phyloP scores from a whole-genome alignment of 2,888 invertebrate species.

The Stenichneumon culpator region DNA sequence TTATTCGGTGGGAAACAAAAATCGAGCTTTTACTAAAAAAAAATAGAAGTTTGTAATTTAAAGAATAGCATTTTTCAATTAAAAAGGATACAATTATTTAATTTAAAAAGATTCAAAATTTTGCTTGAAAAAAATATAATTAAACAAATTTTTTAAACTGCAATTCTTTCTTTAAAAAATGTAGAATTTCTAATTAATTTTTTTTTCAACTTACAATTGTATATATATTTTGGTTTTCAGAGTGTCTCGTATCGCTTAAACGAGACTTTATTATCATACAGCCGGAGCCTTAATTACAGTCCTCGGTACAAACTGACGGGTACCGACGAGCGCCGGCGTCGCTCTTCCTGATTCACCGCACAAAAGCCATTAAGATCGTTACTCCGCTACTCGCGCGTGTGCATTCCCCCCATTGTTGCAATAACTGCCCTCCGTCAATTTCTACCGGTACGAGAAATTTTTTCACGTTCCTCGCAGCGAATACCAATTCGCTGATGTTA shows the following conservation, averaged over 20 bases:
- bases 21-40: too few species aligned
- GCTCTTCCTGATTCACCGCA: constrained; percentile 33
- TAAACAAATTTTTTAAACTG: neutral
- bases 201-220: neutral
- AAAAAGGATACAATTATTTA: too few species aligned
- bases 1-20: too few species aligned
- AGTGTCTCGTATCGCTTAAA: constrained; percentile 3
- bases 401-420: neutral
- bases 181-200: too few species aligned
- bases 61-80: too few species aligned
- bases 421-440: neutral
- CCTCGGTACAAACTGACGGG: constrained; percentile 34
- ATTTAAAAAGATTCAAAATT: too few species aligned
- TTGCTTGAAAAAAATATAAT: too few species aligned
- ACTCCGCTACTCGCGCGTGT: neutral
- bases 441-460: constrained; percentile 7
- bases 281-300: constrained; percentile 28
- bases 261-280: constrained; percentile 6
- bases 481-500: neutral
- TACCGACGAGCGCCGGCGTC: constrained; percentile 44
- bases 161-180: neutral
- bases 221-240: neutral
- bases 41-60: too few species aligned
- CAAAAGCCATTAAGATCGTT: constrained; percentile 33
- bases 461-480: neutral